Base-by-base conservation (phyloP, 92 coral and sea anemone genomes). In the Pocillopora meandrina region DNA sequence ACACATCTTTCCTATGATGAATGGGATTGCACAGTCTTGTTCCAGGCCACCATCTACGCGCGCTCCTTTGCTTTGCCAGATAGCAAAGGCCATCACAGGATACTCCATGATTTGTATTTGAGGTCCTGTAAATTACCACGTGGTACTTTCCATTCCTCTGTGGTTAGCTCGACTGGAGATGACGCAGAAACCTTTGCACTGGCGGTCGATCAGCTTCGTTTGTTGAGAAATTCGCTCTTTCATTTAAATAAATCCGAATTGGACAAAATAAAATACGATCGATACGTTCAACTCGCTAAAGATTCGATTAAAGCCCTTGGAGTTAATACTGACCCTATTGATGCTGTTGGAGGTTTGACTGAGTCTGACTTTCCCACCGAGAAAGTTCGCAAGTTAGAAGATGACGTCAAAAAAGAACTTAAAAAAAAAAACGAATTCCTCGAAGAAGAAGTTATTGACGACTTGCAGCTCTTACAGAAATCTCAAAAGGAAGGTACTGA, bases 21-120 rank as follows among this genome's bases (percentile, higher is more conserved):
- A 31, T 86, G 89, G 89, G 89, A 86, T 23, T 86, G 85, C 13
- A 61, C 75, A 18, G 86, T 69, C 33, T 20, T 86, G 74, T 71
- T 86, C 42, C 86, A 61, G 61, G 78, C 89, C 21, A 80, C 77
- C 17, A 79, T 86, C 26, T 86, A 18, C 55, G 76, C 89, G 55
- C 52, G 35, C 14, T 15, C 85, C 31, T 86, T 80, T 14, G 60
- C 79, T 5, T 42, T 55, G 0, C 49, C 72, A 69, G 18, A n/a
- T 20, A 58, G 56, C 0, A 18, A 61, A 20, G 75, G 87, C 12
- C 36, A 26, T 49, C 14, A 5, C 20, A 61, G 75, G 47, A 86
- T 87, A 10, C 79, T 90, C 52, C 70, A 69, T 75, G 82, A 86
- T 2, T 49, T 26, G 61, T 86, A 90, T 58, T 10, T 90, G 16